Base-by-base conservation (phyloP, 2,888 invertebrate genomes). In the Craniophora ligustri region DNA sequence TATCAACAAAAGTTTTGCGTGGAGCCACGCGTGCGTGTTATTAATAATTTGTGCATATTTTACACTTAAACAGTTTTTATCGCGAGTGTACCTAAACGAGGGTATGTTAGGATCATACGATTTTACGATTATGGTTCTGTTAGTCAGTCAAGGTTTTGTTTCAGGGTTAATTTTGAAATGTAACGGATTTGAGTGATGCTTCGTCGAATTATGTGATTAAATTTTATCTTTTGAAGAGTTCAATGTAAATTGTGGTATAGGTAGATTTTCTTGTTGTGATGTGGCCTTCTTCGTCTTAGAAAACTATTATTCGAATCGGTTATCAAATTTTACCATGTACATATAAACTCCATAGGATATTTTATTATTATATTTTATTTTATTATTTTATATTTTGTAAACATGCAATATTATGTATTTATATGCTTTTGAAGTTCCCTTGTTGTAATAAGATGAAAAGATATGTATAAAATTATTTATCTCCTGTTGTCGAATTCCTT, bases 21-120 rank as follows among this genome's bases (percentile, higher is more conserved):
- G 81, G 71, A 76, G 56, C 51, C 36, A 19, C 40, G 41, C 46
- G 76, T 81, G 85, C 85, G 84, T 85, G 85, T 64, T 75, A 74
- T 75, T 77, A 69, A 80, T 78, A 81, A 85, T 84, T 84, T 85
- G 82, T 84, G 85, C 81, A 85, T 85, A 84, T 84, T 84, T 85
- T 80, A 82, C 77, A 76, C 68, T 73, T 62, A 66, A 75, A 74
- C 70, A 73, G 69, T 72, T 78, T 76, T 83, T 78, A 78, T 73
- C 71, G 74, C 59, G 59, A 72, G 66, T 72, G 63, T 73, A 44
- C 64, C 49, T 38, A 23, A 34, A 10, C 39, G 30, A 39, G 50
- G 40, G 54, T 60, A 63, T 64, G 61, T 72, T 69, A 56, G 53
- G 56, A 65, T 60, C 42, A 51, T 56, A 50, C 16, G 31, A 15